Percentiles rank a stretch among this genome's conserved stretches.
phyloP scores from a whole-genome alignment of 2,113 vertebrate species.

The Ictalurus punctatus region DNA sequence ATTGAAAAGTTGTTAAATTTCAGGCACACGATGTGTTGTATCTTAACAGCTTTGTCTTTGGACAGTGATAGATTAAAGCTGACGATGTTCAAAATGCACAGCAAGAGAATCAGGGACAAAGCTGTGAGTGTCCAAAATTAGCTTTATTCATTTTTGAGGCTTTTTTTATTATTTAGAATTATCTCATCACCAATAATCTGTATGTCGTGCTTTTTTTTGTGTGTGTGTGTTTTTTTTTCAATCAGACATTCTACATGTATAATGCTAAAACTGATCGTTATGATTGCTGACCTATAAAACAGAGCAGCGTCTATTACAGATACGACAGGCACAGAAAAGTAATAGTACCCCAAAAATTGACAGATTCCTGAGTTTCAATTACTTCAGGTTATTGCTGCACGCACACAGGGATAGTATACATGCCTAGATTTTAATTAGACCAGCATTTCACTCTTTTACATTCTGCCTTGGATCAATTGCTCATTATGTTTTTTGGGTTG shows the following conservation, averaged over 20 bases:
- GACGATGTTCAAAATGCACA: background rate
- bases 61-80: background rate
- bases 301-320: background rate
- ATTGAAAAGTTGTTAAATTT: too few species aligned
- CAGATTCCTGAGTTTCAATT: constrained; percentile 12
- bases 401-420: constrained; percentile 55
- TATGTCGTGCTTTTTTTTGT: too few species aligned
- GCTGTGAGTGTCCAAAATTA: too few species aligned
- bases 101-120: too few species aligned
- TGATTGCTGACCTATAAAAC: background rate
- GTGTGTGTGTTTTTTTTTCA: too few species aligned
- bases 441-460: constrained; percentile 66
- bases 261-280: background rate
- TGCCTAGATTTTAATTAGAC: constrained; percentile 66
- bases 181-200: too few species aligned
- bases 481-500: constrained; percentile 42
- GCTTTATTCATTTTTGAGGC: too few species aligned
- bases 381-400: constrained; percentile 36
- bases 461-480: constrained; percentile 62
- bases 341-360: background rate
- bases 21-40: too few species aligned
- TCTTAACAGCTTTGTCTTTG: too few species aligned
- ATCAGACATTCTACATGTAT: background rate
- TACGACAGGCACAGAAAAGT: background rate
- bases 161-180: background rate